A percentile compares a stretch with the other conserved stretches of the same genome.
Conservation (phyloP, 2,113 vertebrate genomes). For the Channa argus region DNA sequence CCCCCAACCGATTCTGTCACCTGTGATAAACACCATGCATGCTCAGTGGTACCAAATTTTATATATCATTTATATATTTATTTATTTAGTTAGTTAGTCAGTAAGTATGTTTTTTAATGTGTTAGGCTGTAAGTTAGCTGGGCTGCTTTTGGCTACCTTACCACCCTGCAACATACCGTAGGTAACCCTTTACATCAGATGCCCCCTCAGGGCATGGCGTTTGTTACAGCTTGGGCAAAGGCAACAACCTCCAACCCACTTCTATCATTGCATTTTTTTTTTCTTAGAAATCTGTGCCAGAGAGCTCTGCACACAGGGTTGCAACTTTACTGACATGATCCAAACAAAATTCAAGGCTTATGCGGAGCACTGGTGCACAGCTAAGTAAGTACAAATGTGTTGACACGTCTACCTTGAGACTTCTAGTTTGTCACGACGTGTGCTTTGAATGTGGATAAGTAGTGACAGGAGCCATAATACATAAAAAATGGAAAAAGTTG, state of each 20-base stretch:
- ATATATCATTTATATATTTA: constrained; percentile 33
- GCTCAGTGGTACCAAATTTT: constrained; percentile 43
- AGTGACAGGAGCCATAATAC: constrained; percentile 13
- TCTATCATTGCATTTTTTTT: constrained; percentile 37
- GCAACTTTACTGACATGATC: constrained; percentile 51
- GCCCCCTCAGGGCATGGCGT: constrained; percentile 67
- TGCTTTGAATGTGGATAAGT: constrained; percentile 46
- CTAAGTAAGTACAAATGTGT: constrained; percentile 44
- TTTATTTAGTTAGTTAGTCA: no score
- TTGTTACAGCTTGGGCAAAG: constrained; percentile 69
- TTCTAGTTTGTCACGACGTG: constrained; percentile 33
- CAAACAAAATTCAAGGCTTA: constrained; percentile 58
- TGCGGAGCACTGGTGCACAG: constrained; percentile 42
- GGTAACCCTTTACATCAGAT: constrained; percentile 67
- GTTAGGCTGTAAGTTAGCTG: constrained; percentile 44
- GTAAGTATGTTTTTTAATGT: constrained; percentile 57
- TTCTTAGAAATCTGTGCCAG: constrained; percentile 49
- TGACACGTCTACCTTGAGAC: constrained; percentile 30
- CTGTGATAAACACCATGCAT: constrained; percentile 70
- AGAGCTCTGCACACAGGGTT: constrained; percentile 46
- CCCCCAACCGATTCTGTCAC: constrained; percentile 67
- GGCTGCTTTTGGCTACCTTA: constrained; percentile 70
- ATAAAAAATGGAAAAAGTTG: not conserved
- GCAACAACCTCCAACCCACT: constrained; percentile 57
- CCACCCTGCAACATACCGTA: constrained; percentile 63